Conservation (phyloP, 2,888 invertebrate species). For the Pollenia angustigena region DNA sequence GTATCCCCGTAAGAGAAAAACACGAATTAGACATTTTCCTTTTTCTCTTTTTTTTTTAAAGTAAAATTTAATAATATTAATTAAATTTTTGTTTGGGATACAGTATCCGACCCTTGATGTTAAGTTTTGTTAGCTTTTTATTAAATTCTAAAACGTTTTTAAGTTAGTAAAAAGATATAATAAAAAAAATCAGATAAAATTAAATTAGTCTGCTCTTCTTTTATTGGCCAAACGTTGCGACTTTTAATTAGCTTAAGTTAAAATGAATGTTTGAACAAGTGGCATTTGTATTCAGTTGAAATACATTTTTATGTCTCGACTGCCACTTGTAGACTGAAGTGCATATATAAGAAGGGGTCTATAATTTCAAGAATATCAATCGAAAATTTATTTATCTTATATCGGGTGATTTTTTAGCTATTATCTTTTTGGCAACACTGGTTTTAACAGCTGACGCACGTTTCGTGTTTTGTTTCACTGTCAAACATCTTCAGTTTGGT, state of each 20-base stretch:
- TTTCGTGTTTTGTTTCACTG: too few relatives aligned
- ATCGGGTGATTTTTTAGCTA: too few relatives aligned
- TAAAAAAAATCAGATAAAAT: neutral
- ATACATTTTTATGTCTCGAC: neutral
- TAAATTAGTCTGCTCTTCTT: conserved; percentile 21
- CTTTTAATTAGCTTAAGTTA: conserved; percentile 44
- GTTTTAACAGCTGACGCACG: too few relatives aligned
- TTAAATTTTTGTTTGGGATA: neutral
- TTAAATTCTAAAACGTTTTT: conserved; percentile 38
- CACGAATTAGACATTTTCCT: neutral
- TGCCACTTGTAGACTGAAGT: neutral
- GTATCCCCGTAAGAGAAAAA: neutral
- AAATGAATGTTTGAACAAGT: neutral
- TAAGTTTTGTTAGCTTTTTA: neutral
- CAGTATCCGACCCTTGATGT: neutral
- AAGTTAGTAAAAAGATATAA: neutral
- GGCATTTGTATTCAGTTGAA: neutral
- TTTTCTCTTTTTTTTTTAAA: neutral
- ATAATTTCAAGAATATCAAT: too few relatives aligned
- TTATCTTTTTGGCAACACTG: too few relatives aligned
- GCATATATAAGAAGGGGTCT: neutral
- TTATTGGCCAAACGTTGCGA: conserved; percentile 9
- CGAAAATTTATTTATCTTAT: too few relatives aligned
- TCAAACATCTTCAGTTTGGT: too few relatives aligned
- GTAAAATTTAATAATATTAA: conserved; percentile 15